These are phyloP conservation scores for Setipinna tenuifilis DNA, from an alignment of 2,797 vertebrate genomes.

Conservation along the genomic window DNA sequence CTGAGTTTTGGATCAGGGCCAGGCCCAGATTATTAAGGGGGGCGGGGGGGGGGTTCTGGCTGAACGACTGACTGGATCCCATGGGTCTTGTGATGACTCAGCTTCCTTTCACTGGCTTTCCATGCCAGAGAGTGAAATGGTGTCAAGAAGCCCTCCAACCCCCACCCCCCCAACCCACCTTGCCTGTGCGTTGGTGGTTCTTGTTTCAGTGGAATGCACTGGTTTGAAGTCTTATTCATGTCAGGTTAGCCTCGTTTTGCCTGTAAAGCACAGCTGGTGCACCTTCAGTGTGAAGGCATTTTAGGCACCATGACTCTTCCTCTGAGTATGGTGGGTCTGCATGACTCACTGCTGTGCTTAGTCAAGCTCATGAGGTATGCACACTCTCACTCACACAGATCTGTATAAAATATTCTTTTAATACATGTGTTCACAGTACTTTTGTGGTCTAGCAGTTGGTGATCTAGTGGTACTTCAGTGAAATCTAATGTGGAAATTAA, in stretches of 20 bases:
- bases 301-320: background rate
- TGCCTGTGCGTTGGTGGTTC: background rate
- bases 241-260: background rate
- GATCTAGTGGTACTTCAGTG: too few species aligned
- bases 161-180: background rate
- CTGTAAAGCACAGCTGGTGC: background rate
- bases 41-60: too few species aligned
- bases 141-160: background rate
- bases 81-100: background rate
- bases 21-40: background rate
- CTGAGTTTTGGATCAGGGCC: background rate
- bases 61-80: background rate
- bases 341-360: background rate
- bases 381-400: background rate
- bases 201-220: constrained; percentile 4
- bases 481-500: too few species aligned
- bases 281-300: background rate
- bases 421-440: too few species aligned
- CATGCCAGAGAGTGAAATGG: background rate
- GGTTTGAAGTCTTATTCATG: background rate
- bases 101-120: background rate
- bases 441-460: too few species aligned
- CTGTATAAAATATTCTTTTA: background rate
- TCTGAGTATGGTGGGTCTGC: background rate
- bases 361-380: background rate